Percentiles rank a stretch among this genome's conserved stretches.
Conservation (phyloP, 2,113 vertebrate species). For the Paracanthobrama guichenoti region DNA sequence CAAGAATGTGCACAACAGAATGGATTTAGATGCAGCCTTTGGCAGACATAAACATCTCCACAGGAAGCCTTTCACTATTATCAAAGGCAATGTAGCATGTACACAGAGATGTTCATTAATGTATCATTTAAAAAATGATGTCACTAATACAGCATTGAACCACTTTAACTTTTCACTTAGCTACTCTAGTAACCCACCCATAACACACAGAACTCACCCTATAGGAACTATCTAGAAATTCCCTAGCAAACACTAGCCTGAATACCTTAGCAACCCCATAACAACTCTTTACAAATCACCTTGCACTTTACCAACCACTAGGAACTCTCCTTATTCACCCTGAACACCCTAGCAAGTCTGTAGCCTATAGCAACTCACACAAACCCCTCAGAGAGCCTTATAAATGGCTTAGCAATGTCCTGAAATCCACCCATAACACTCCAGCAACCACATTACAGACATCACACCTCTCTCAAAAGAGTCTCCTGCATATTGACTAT, state of each 20-base stretch:
- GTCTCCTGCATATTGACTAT: no score
- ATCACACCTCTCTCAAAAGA: no score
- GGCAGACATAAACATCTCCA: conserved; percentile 1
- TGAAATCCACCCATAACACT: neutral
- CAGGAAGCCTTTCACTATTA: conserved; percentile 11
- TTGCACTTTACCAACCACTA: neutral
- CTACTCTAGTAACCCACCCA: no score
- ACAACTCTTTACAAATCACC: no score
- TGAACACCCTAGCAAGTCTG: neutral
- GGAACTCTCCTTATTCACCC: neutral
- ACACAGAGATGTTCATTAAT: neutral
- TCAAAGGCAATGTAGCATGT: neutral
- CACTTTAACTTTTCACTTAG: neutral
- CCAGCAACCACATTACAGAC: no score
- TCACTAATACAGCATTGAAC: neutral
- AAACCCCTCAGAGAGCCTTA: neutral
- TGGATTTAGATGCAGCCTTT: conserved; percentile 16
- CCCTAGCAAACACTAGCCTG: neutral
- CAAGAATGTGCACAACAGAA: neutral
- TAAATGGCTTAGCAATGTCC: neutral
- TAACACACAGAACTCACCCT: no score
- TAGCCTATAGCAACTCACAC: neutral
- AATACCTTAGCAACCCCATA: neutral
- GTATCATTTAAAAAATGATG: neutral
- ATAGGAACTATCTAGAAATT: neutral